Conservation (phyloP, 1,140 invertebrate genomes). For the Asobara japonica region DNA sequence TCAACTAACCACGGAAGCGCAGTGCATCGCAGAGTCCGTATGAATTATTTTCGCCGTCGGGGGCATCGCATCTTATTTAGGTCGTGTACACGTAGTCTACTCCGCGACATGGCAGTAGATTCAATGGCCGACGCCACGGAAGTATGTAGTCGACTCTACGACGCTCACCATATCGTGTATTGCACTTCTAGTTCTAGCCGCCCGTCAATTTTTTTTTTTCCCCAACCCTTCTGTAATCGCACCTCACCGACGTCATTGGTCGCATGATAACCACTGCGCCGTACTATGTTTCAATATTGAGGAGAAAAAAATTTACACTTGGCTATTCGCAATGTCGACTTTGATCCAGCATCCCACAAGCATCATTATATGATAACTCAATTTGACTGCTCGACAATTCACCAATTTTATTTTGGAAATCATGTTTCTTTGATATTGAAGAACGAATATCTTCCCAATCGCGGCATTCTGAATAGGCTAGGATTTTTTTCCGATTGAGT, state of each 20-base stretch:
- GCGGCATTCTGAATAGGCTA: too few species aligned
- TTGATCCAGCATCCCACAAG: too few species aligned
- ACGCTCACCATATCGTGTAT: constrained; percentile 28
- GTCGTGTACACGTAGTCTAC: constrained; percentile 64
- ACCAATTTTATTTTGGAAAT: too few species aligned
- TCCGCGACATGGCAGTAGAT: constrained; percentile 39
- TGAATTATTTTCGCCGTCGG: constrained; percentile 67
- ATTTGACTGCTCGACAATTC: too few species aligned
- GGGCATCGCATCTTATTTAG: constrained; percentile 69
- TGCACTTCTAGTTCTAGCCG: constrained; percentile 32
- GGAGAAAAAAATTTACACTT: too few species aligned
- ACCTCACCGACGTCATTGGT: neutral
- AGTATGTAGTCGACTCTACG: constrained; percentile 44
- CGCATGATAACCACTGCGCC: too few species aligned
- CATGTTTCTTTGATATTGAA: too few species aligned
- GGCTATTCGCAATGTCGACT: too few species aligned
- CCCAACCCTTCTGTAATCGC: neutral
- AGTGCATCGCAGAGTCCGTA: constrained; percentile 45
- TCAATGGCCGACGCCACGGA: constrained; percentile 43
- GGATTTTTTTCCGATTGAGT: too few species aligned
- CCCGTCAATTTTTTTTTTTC: neutral
- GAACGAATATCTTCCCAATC: too few species aligned
- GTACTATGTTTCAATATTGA: too few species aligned
- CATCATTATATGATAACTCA: too few species aligned
- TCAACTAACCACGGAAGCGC: constrained; percentile 31